These are phyloP conservation scores for Pogonomyrmex californicus DNA, from an alignment of 1,140 invertebrate species.

Conservation along the genomic window DNA sequence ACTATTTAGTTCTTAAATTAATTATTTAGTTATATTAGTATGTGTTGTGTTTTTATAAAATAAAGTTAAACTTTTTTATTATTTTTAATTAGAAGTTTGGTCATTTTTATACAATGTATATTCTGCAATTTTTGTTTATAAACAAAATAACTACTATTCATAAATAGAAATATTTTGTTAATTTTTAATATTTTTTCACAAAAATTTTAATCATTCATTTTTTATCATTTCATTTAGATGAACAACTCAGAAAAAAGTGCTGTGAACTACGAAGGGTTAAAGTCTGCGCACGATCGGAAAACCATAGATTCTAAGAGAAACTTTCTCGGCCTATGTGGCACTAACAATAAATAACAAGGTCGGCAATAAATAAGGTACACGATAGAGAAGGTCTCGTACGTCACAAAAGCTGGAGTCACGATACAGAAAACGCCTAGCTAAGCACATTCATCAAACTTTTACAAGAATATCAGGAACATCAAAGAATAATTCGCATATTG, in stretches of 20 bases:
- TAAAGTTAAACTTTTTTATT: background rate
- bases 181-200: background rate
- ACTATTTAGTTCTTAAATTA: background rate
- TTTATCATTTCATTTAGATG: background rate
- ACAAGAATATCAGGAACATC: conserved; percentile 13
- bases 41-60: background rate
- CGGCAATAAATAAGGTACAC: conserved; percentile 53
- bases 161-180: background rate
- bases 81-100: background rate
- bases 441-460: conserved; percentile 41
- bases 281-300: conserved; percentile 42
- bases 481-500: conserved; percentile 32
- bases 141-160: background rate
- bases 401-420: conserved; percentile 48
- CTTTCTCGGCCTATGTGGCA: conserved; percentile 47
- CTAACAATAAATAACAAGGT: conserved; percentile 60
- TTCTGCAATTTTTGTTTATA: background rate
- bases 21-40: background rate
- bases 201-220: background rate
- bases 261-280: conserved; percentile 36
- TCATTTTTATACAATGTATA: background rate
- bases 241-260: background rate
- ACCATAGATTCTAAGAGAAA: conserved; percentile 53
- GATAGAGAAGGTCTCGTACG: conserved; percentile 48
- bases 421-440: conserved; percentile 40